These are phyloP conservation scores for Gymnothorax reevesii DNA, from an alignment of 2,797 vertebrate genomes.

Conservation along the genomic window DNA sequence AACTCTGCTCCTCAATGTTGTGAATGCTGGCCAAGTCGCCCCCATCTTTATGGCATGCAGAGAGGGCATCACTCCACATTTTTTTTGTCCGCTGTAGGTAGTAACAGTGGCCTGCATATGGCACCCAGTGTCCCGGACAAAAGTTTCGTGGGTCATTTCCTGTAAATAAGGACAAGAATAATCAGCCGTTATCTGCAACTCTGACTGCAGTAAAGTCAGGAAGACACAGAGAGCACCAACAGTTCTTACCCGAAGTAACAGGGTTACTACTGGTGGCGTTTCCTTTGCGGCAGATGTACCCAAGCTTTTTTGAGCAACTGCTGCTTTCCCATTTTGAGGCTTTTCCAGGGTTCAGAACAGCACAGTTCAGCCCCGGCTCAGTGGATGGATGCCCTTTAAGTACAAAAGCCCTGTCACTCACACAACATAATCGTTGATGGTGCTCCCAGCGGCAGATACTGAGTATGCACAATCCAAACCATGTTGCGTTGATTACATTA, in stretches of 20 bases:
- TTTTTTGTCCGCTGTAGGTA: slow-evolving; percentile 74
- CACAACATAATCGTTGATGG: not conserved
- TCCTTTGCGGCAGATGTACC: slow-evolving; percentile 90
- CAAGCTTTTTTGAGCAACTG: slow-evolving; percentile 82
- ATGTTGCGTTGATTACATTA: not conserved
- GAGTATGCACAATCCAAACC: not conserved
- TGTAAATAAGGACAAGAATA: slow-evolving; percentile 47
- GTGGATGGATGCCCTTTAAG: slow-evolving; percentile 83
- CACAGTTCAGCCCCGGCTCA: slow-evolving; percentile 85
- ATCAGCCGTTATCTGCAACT: not conserved
- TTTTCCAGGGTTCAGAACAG: slow-evolving; percentile 82
- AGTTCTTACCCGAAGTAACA: slow-evolving; percentile 70
- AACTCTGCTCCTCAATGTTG: slow-evolving; percentile 90
- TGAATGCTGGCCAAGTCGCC: slow-evolving; percentile 86
- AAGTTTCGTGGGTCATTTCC: slow-evolving; percentile 69
- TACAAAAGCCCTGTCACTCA: slow-evolving; percentile 28
- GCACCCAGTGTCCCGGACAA: slow-evolving; percentile 86
- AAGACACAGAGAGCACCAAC: not conserved
- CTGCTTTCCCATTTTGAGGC: slow-evolving; percentile 89
- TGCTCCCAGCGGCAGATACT: not conserved
- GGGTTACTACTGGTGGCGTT: slow-evolving; percentile 74
- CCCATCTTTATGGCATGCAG: slow-evolving; percentile 82
- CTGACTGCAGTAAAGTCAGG: not conserved
- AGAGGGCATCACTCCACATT: slow-evolving; percentile 84
- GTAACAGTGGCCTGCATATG: slow-evolving; percentile 87